phyloP scores from a whole-genome alignment of 2,113 vertebrate genomes.

The rat (Rattus norvegicus) region GRCr8 NC_086027.1:19990001-19990500 shows the following conservation, averaged over 20 bases:
- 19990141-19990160: background rate
- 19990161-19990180: background rate
- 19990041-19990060: background rate
- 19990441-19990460: background rate
- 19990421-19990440: background rate
- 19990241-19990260: background rate
- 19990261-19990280: background rate
- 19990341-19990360: fast-evolving
- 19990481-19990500: background rate
- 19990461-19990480: background rate
- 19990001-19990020: background rate
- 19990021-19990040: background rate
- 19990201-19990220: background rate
- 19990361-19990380: background rate
- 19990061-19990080: background rate
- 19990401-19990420: background rate
- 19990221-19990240: background rate
- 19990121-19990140: fast-evolving
- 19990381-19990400: background rate
- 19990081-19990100: background rate
- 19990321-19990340: background rate
- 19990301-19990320: background rate
- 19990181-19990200: background rate
- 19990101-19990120: background rate
- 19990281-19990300: background rate